Evolutionary conservation across 2,113 vertebrate genomes (phyloP), one percentile per base, ranked within the genome.

Genomic region (Perca fluviatilis): DNA sequence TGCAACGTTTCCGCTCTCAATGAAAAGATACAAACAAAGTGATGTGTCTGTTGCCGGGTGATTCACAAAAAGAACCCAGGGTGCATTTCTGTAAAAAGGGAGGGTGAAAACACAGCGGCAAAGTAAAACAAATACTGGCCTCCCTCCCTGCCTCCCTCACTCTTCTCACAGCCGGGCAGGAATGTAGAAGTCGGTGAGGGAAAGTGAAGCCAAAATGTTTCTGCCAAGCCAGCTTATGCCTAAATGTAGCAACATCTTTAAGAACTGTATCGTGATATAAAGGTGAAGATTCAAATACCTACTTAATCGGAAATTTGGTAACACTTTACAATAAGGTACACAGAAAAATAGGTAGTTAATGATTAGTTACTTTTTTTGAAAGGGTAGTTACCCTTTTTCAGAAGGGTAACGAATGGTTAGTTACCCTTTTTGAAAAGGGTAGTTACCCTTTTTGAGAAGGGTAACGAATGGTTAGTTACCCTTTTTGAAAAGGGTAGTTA

Each of bases 1-100:
- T 74, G 80, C 86, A 75, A 80, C 62, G 86, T 91, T 95, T 96
- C 95, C 93, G 94, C 88, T 92, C 85, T 49, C 86, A 82, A 77
- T 95, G 92, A 95, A 95, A 93, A 86, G 93, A 92, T 61, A 25
- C 87, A 92, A 90, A 94, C 93, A 94, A 91, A 92, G 91, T 93
- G 90, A 93, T 90, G 92, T 94, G 93, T 93, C 92, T 93, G 94
- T 95, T 96, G 95, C 95, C 43, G 82, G 91, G 94, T 67, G 92
- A 96, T 93, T 88, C 86, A 91, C 90, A 93, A 93, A 95, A 93
- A 85, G 90, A 92, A 90, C 92, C 92, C 89, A 66, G 90, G 92
- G 92, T 83, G 87, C 89, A 88, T 91, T 93, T 94, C 84, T 90
- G 84, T 43, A 88, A 92, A 89, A 88, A 87, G 84, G 73, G 74